These are phyloP conservation scores for Plusia festucae DNA, from an alignment of 2,888 invertebrate genomes.

Conservation along the genomic window DNA sequence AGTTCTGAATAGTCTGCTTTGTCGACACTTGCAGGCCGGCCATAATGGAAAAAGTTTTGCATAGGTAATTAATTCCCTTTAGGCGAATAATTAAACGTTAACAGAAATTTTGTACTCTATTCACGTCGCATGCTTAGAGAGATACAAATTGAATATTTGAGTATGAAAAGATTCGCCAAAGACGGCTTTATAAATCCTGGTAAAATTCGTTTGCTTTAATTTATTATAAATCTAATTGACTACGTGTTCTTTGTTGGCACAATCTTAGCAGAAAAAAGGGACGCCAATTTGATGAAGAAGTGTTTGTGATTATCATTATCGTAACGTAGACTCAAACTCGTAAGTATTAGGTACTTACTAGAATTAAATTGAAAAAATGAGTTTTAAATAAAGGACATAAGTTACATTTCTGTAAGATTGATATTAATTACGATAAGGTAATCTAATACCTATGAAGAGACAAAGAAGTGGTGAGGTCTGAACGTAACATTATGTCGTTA, in stretches of 20 bases:
- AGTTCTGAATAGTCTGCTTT: constrained; percentile 68
- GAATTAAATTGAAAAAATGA: no score
- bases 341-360: no score
- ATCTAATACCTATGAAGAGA: no score
- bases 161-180: constrained; percentile 12
- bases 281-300: no score
- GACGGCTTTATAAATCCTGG: not conserved
- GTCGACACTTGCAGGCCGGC: constrained; percentile 59
- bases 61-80: constrained; percentile 70
- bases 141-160: constrained; percentile 41
- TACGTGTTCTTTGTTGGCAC: not conserved
- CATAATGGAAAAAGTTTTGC: constrained; percentile 74
- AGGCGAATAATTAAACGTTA: constrained; percentile 57
- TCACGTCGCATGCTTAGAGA: constrained; percentile 36
- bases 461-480: no score
- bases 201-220: not conserved
- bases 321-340: no score
- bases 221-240: not conserved
- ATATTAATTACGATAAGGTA: no score
- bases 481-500: no score
- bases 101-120: constrained; percentile 53
- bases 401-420: no score
- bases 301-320: no score
- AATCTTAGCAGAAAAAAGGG: not conserved
- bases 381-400: no score